phyloP scores from a whole-genome alignment of 1,140 invertebrate genomes.

The Antheraea pernyi region DNA sequence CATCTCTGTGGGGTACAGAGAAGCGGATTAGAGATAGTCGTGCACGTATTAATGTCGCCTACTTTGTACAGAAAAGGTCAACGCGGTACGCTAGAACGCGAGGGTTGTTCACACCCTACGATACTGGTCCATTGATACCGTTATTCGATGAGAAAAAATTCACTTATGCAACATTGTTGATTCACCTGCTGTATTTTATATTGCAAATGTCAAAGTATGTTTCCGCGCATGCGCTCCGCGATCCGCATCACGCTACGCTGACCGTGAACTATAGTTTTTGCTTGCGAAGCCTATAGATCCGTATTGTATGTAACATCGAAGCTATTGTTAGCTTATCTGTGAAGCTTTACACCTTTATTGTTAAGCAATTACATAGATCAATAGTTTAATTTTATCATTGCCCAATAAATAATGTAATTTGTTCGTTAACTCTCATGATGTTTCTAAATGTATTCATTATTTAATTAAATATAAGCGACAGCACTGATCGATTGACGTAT shows the following conservation, averaged over 20 bases:
- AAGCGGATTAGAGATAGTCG: conserved; percentile 44
- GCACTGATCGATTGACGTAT: too few relatives aligned
- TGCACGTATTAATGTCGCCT: conserved; percentile 17
- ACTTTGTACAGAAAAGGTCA: conserved; percentile 30
- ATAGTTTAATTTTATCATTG: conserved; percentile 37
- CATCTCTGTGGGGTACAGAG: conserved; percentile 46
- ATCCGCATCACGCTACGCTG: conserved; percentile 25
- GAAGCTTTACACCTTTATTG: conserved; percentile 42
- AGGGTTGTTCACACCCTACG: conserved; percentile 37
- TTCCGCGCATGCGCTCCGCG: conserved; percentile 44
- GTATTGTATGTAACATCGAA: conserved; percentile 52
- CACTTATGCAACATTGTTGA: conserved; percentile 37
- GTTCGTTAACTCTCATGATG: background rate
- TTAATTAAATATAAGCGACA: too few relatives aligned
- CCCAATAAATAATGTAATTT: conserved; percentile 14
- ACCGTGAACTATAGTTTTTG: conserved; percentile 72
- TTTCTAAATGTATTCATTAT: background rate
- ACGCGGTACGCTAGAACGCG: conserved; percentile 20
- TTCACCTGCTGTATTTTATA: conserved; percentile 49
- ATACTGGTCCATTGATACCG: conserved; percentile 30
- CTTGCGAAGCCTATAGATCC: conserved; percentile 52
- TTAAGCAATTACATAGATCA: conserved; percentile 31
- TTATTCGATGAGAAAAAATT: conserved; percentile 11
- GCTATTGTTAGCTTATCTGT: conserved; percentile 50
- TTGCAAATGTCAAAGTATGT: conserved; percentile 59